Percentiles rank a stretch among this genome's conserved stretches.
Evolutionary conservation across 37 sponge, comb jelly and placozoan genomes (phyloP).

Genomic region (Ephydatia muelleri): DNA sequence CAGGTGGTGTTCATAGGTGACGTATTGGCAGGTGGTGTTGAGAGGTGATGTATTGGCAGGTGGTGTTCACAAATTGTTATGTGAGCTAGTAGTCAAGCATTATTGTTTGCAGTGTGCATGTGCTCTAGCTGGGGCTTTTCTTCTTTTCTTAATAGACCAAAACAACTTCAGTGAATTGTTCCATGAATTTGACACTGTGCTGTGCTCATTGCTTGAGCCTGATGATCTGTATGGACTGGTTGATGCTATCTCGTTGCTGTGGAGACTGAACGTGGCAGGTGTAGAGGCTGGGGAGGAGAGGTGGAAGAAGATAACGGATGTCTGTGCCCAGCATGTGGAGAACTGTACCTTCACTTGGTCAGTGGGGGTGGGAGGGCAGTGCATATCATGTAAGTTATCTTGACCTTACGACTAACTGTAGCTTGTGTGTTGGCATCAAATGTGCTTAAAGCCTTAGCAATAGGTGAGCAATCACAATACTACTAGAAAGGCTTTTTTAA

Average conservation of each 20-base stretch:
- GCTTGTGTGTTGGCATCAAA: no score
- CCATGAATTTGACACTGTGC: slow-evolving; percentile 55
- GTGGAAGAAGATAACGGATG: slow-evolving; percentile 46
- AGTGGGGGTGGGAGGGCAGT: background rate
- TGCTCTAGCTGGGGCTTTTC: background rate
- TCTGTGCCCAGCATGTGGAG: slow-evolving; percentile 5
- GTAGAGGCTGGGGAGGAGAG: slow-evolving; percentile 57
- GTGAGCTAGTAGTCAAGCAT: no score
- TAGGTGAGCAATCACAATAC: no score
- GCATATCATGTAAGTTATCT: no score
- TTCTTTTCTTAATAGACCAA: slow-evolving; percentile 24
- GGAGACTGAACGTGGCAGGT: slow-evolving; percentile 69
- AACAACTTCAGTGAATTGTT: slow-evolving; percentile 24
- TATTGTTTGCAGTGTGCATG: no score
- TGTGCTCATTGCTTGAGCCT: slow-evolving; percentile 16
- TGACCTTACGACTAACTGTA: no score
- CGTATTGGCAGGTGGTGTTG: no score
- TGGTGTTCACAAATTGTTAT: no score
- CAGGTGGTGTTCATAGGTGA: no score
- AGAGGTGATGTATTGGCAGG: no score
- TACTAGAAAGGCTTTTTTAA: no score
- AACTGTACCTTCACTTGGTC: slow-evolving; percentile 42
- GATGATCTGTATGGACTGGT: slow-evolving; percentile 53
- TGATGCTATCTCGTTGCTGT: slow-evolving; percentile 77
- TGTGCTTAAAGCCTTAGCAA: no score